Evolutionary conservation across 2,888 invertebrate species (phyloP).

Genomic region (Ryuthela nishihirai): DNA sequence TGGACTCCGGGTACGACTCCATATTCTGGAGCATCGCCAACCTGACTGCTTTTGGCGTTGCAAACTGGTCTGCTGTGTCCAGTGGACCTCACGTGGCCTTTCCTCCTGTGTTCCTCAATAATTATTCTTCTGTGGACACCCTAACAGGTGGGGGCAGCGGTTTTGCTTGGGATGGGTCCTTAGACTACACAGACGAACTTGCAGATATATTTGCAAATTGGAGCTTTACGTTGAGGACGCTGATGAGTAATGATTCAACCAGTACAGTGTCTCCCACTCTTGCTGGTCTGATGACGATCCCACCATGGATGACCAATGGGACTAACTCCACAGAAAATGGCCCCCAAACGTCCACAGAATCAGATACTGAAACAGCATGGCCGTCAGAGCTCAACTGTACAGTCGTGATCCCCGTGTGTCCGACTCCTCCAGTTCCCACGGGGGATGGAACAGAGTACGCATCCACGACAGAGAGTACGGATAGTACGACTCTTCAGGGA

Average conservation of each 20-base stretch:
- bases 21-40: conserved; percentile 22
- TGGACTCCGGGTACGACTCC: conserved; percentile 7
- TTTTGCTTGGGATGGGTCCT: not conserved
- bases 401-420: conserved; percentile 10
- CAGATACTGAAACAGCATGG: conserved; percentile 11
- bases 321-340: too few species aligned
- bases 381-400: conserved; percentile 27
- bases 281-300: too few species aligned
- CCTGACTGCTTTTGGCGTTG: conserved; percentile 22
- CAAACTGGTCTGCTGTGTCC: conserved; percentile 10
- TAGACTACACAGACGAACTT: not conserved
- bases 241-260: not conserved
- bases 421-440: not conserved
- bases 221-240: too few species aligned
- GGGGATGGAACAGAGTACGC: conserved; percentile 1
- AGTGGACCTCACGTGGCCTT: conserved; percentile 6
- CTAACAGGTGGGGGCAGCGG: not conserved
- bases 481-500: conserved; percentile 12
- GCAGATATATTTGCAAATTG: not conserved
- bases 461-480: conserved; percentile 9
- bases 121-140: conserved; percentile 8
- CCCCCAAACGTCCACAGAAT: too few species aligned
- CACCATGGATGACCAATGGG: too few species aligned
- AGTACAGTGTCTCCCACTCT: not conserved
- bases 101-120: conserved; percentile 18